Evolutionary conservation across 2,888 invertebrate species (phyloP).

Genomic region (Caenorhabditis macrosperma): DNA sequence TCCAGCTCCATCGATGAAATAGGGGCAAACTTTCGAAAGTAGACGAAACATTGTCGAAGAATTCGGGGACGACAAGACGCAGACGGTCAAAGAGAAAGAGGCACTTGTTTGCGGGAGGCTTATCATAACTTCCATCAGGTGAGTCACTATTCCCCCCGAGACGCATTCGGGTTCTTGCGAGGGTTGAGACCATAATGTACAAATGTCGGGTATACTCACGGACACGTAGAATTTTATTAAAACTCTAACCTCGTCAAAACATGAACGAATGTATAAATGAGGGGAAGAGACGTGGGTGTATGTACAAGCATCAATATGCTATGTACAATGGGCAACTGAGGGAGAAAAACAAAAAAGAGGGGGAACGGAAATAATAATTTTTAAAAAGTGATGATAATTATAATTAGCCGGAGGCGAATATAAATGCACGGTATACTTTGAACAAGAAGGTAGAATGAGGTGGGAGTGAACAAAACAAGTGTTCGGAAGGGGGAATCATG

Average conservation of each 20-base stretch:
- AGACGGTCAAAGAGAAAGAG: neutral
- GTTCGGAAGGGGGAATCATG: conserved; percentile 14
- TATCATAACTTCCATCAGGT: too few relatives aligned
- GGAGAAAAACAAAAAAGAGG: conserved; percentile 13
- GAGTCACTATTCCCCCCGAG: too few relatives aligned
- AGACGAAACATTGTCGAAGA: neutral
- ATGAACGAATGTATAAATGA: neutral
- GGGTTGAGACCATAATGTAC: too few relatives aligned
- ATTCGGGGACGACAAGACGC: neutral
- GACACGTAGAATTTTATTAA: too few relatives aligned
- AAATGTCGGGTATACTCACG: too few relatives aligned
- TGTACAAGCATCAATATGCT: conserved; percentile 40
- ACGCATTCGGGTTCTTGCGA: too few relatives aligned
- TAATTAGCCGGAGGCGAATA: conserved; percentile 22
- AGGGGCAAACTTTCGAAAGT: neutral
- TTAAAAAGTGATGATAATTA: conserved; percentile 27
- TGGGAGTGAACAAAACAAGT: conserved; percentile 4
- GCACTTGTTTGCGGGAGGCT: too few relatives aligned
- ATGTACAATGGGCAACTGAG: conserved; percentile 25
- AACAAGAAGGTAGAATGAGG: conserved; percentile 15
- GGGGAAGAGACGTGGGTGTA: conserved; percentile 7
- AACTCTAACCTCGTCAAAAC: neutral
- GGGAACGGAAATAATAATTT: conserved; percentile 13
- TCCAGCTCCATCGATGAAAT: neutral
- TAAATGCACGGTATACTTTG: conserved; percentile 23